Evolutionary conservation across 1,140 invertebrate species (phyloP), one percentile per base, ranked within the genome.

Genomic region (Linepithema humile): DNA sequence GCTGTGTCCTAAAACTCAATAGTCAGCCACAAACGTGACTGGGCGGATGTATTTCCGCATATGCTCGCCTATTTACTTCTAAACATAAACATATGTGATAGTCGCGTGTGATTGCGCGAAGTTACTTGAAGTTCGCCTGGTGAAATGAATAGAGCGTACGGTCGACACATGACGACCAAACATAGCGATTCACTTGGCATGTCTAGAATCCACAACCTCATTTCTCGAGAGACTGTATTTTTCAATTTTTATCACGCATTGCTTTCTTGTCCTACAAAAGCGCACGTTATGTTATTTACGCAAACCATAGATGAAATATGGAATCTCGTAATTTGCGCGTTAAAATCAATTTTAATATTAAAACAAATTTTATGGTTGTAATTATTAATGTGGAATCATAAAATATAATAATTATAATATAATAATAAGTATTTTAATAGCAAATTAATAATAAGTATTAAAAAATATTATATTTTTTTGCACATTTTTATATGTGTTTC

Each of bases 1-100:
- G 20, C 26, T 48, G 55, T 82, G 75, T 67, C 78, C 62, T 15
- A 85, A 85, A 87, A 75, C 69, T 82, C 38, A 38, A 53, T 59
- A 50, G 55, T 57, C 75, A 62, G 65, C 35, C 74, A 67, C 60
- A 70, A 69, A 87, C 85, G 85, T 72, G 85, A 74, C 70, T 57
- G 29, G 10, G 26, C 43, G 26, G 10, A 53, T 57, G 17, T 73
- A 48, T 60, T 83, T 70, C 62, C 43, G 59, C 69, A 48, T 55
- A 50, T 45, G 15, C 26, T 12, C 17, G 23, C 12, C 32, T 74
- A 59, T 82, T 80, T 88, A 72, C 83, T 73, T 74, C 62, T 55
- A 23, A 35, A 32, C n/a, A 35, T 53, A 67, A 72, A 75, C 35
- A 80, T 40, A 23, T 3, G 53, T 35, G 53, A 87, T 73, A 84